Evolutionary conservation across 1,140 invertebrate species (phyloP), one percentile per base, ranked within the genome.

Genomic region (Drosophila tropicalis): DNA sequence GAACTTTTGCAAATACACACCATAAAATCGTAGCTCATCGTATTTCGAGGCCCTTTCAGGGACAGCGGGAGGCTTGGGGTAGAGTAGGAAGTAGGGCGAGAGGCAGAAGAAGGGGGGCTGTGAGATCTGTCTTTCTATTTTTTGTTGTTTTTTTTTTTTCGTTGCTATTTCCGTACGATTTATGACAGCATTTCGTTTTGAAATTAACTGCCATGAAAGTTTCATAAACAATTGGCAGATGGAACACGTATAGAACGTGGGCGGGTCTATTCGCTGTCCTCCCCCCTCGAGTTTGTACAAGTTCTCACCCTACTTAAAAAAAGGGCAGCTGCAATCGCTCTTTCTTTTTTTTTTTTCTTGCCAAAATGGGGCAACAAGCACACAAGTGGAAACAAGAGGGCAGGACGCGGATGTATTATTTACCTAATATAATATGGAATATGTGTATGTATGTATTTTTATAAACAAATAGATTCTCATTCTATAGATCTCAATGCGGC

Each of bases 121-220:
- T n/a, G n/a, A n/a, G 0, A 13, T 12, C 10, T 39, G 36, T 39
- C 10, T 54, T 29, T 55, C 5, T 29, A 29, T 29, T 29, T 44
- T 44, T 12, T n/a, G 10, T 61, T n/a, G 40, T 44, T 32, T 60
- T 47, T 19, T 34, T 63, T 17, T 62, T 55, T 17, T 57, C 41
- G 41, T 22, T 44, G 56, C 36, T 63, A 63, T 78, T 72, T 75
- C 66, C 58, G 65, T 72, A 74, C 75, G 62, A 86, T 87, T 86
- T 86, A 79, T 81, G 71, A 69, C 79, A 29, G 60, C 47, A 22
- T 69, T 85, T 87, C 70, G 55, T 63, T 29, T 78, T 87, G 62
- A 82, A 82, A 78, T 75, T 81, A 73, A 75, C 78, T 72, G 66
- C 67, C 63, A 61, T 74, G 68, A 86, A 78, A 66, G 62, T 77